phyloP scores from a whole-genome alignment of 2,888 invertebrate genomes.

The Anoncus sp. region DNA sequence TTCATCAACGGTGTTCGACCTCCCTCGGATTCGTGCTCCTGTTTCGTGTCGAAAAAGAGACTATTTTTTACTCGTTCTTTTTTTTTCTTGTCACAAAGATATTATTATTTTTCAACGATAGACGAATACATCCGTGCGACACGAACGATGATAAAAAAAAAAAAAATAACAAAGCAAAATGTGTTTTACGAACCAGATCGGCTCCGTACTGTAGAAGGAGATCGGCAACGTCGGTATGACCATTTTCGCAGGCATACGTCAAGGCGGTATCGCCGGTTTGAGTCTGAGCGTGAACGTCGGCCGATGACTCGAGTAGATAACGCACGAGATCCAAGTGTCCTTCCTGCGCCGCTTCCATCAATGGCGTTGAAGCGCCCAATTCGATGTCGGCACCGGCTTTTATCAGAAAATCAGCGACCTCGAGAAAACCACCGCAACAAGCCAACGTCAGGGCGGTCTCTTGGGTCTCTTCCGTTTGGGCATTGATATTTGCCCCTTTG shows the following conservation, averaged over 20 bases:
- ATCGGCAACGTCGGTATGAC: constrained; percentile 98
- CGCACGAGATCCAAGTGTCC: constrained; percentile 97
- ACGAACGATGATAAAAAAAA: no score
- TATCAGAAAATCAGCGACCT: constrained; percentile 97
- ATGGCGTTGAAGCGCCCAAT: constrained; percentile 97
- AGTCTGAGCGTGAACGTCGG: constrained; percentile 97
- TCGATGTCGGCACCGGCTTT: constrained; percentile 98
- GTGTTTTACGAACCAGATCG: constrained; percentile 86
- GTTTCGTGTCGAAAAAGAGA: not conserved
- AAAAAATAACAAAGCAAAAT: constrained; percentile 10
- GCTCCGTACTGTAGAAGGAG: constrained; percentile 95
- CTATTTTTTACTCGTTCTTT: no score
- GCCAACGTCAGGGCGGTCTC: constrained; percentile 97
- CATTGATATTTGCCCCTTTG: constrained; percentile 96
- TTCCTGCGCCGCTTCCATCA: constrained; percentile 99
- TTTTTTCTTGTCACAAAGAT: no score
- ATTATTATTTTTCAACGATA: no score
- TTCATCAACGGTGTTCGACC: constrained; percentile 99
- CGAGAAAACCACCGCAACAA: constrained; percentile 97
- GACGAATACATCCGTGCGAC: no score
- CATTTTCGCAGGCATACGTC: constrained; percentile 99
- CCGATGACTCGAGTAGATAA: constrained; percentile 92
- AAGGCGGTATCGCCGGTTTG: constrained; percentile 98
- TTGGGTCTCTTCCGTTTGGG: constrained; percentile 99
- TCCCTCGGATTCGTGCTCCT: constrained; percentile 98